phyloP scores from a whole-genome alignment of 2,888 invertebrate species.

The Deilephila porcellus region DNA sequence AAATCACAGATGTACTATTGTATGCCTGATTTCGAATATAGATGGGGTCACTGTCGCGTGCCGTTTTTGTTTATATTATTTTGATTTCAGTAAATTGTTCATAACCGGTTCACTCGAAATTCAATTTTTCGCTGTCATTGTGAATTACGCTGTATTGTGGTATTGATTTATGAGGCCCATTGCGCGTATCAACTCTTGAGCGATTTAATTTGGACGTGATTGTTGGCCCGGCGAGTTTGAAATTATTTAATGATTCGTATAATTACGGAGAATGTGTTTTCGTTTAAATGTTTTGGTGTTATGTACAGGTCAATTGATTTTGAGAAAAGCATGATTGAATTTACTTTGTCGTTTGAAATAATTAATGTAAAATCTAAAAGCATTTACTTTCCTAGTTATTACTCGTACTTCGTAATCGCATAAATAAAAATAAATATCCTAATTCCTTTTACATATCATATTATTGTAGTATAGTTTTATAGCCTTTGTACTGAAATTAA shows the following conservation, averaged over 20 bases:
- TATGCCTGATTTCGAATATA: constrained; percentile 57
- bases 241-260: neutral
- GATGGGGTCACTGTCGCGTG: constrained; percentile 68
- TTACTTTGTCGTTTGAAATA: neutral
- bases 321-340: neutral
- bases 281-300: neutral
- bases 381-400: too few relatives aligned
- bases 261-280: neutral
- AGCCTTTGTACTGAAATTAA: too few relatives aligned
- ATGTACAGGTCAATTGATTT: neutral
- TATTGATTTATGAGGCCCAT: constrained; percentile 13
- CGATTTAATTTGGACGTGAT: constrained; percentile 19
- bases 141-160: constrained; percentile 48
- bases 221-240: constrained; percentile 13
- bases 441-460: too few relatives aligned
- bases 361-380: too few relatives aligned
- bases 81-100: constrained; percentile 51
- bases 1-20: constrained; percentile 72
- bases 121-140: constrained; percentile 53
- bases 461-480: too few relatives aligned
- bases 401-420: too few relatives aligned
- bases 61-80: constrained; percentile 59
- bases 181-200: constrained; percentile 4
- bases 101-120: constrained; percentile 60
- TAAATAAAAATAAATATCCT: too few relatives aligned